Base-by-base conservation (phyloP, 2,888 invertebrate genomes). In the Tupiocoris notatus region DNA sequence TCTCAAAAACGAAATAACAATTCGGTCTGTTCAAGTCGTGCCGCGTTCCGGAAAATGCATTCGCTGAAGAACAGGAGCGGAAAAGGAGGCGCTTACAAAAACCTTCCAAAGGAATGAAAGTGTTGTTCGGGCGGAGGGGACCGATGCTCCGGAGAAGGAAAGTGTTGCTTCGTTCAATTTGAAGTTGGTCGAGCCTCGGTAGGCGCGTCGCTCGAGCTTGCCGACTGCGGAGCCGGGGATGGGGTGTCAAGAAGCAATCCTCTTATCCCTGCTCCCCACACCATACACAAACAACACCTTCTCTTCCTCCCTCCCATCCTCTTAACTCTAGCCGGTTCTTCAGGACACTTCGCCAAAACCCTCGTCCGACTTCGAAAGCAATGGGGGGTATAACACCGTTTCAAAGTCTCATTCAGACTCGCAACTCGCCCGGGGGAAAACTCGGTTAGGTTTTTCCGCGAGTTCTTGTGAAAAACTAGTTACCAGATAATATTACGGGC, bases 161-260 rank as follows among this genome's bases (percentile, higher is more conserved):
- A 24, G 64, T 64, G 64, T 64, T 64, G 18, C n/a, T 25, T 25
- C 64, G 64, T 64, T 25, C 64, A 64, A 64, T 64, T 64, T 64
- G 39, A 64, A 64, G 24, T 64, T 64, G 24, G 64, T 25, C 39
- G 25, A n/a, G 64, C 25, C 25, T 39, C 39, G 39, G 39, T 39
- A 39, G 39, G 39, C 39, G 39, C 39, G 12, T 12, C 39, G 39
- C 39, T 39, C 39, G 12, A 39, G 39, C 39, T 39, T 39, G 6
- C 12, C 6, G 39, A 39, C 39, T 39, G 39, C 6, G 39, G 12
- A 18, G 64, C 1, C 64, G 64, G 23, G 39, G 64, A 64, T 64
- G 64, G 64, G 64, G 64, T 64, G 64, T 64, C 64, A 64, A 64
- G 64, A 64, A 64, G 39, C 64, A 64, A 64, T 64, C 25, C 64